Evolutionary conservation across 2,113 vertebrate species (phyloP).

Genomic region (Typhlomys cinereus): DNA sequence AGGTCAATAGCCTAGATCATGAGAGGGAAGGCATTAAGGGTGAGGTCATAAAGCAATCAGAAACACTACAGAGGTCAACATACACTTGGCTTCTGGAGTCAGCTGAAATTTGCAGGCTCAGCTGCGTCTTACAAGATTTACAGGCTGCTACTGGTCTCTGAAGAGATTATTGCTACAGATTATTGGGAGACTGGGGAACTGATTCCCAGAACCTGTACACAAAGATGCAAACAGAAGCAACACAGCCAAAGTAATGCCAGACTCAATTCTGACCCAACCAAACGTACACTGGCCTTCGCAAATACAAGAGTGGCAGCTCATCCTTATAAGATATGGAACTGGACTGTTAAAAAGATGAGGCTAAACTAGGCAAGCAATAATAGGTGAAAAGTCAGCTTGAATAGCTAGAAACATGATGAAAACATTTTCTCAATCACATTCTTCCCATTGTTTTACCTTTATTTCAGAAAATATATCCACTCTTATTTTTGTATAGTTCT

Average conservation of each 20-base stretch:
- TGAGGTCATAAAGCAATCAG: slow-evolving; percentile 22
- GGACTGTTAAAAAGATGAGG: background rate
- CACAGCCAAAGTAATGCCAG: background rate
- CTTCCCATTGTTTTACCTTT: background rate
- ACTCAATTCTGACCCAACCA: background rate
- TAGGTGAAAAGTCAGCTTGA: background rate
- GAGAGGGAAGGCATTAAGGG: slow-evolving; percentile 42
- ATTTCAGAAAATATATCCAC: background rate
- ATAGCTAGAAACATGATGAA: background rate
- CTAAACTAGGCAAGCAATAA: background rate
- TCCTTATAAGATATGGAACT: background rate
- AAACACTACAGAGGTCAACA: background rate
- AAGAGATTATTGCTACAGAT: background rate
- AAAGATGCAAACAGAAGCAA: background rate
- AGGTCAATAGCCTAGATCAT: slow-evolving; percentile 16
- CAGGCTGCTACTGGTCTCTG: slow-evolving; percentile 24
- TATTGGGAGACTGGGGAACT: background rate
- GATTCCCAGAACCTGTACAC: background rate
- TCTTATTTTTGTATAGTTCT: background rate
- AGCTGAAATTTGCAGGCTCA: background rate
- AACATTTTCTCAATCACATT: background rate
- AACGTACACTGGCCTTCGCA: background rate
- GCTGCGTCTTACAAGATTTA: slow-evolving; percentile 42
- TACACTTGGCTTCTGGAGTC: background rate
- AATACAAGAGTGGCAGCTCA: background rate